Evolutionary conservation across 2,797 vertebrate genomes (phyloP), one percentile per base, ranked within the genome.

Genomic region (Gallirallus australis): DNA sequence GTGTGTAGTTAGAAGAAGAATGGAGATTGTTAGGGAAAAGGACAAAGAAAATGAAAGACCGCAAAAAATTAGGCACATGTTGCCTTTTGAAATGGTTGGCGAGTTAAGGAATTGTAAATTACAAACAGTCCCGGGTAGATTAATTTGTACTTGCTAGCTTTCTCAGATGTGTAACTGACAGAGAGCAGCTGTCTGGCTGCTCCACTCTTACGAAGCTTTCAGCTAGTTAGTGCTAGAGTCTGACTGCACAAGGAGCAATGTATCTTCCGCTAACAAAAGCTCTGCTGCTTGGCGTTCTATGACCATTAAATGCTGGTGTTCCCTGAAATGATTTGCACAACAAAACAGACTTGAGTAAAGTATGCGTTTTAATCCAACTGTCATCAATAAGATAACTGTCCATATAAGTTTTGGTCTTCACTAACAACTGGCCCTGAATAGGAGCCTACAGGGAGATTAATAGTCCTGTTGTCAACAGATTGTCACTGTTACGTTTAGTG

Each of bases 51-150:
- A 69, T 33, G 1, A 52, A 66, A 80, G 35, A 60, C 45, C 4
- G 4, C 52, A 64, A 60, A 56, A 56, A 75, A 80, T 88, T 42
- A 90, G 37, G 39, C 11, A n/a, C 24, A 60, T 53, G 23, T 23
- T 57, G 37, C 20, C 53, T 78, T 95, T 73, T 71, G n/a, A 91
- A 93, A 91, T n/a, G 9, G 33, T 63, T 84, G 35, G 30, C 9
- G 4, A 73, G n/a, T 69, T 42, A 82, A 92, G 28, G 50, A 72
- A 68, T 61, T 14, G 31, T 81, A 81, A 89, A 91, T 82, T 72
- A 40, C 12, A 73, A 81, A 30, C 4, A 30, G 64, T 57, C 50
- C 37, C 53, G 37, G 11, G 25, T 25, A 57, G n/a, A 56, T 81
- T 68, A 73, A 84, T 83, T 82, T 75, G 42, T 78, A 28, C 20